Evolutionary conservation across 1,140 invertebrate species (phyloP).

Genomic region (Drosophila pandora): DNA sequence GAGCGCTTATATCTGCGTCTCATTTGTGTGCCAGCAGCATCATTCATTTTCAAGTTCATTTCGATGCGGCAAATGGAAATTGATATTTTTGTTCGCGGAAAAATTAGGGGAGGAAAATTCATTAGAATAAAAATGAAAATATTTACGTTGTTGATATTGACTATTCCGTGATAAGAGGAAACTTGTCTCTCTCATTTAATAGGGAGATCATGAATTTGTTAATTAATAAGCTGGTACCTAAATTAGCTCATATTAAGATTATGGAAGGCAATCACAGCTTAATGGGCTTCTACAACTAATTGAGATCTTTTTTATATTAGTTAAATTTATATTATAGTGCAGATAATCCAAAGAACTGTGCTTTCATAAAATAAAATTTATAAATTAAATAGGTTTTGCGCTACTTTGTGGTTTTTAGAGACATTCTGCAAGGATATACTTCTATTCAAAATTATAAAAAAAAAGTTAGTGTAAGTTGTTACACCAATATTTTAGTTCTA

Average conservation of each 20-base stretch:
- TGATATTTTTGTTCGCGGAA: constrained; percentile 23
- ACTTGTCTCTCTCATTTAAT: background rate
- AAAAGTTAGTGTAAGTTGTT: no score
- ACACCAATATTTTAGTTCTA: no score
- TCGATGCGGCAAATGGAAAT: constrained; percentile 20
- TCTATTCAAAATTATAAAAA: no score
- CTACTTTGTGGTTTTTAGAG: no score
- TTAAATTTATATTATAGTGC: no score
- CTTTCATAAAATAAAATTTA: no score
- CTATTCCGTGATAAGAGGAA: background rate
- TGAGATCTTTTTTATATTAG: background rate
- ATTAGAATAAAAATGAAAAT: constrained; percentile 2
- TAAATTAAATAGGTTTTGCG: no score
- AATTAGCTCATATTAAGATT: background rate
- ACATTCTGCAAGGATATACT: no score
- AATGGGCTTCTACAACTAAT: background rate
- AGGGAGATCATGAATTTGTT: background rate
- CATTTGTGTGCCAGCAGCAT: constrained; percentile 9
- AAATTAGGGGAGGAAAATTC: constrained; percentile 13
- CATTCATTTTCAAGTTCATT: constrained; percentile 27
- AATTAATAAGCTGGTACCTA: background rate
- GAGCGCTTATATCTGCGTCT: constrained; percentile 27
- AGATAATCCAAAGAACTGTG: no score
- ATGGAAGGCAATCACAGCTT: no score
- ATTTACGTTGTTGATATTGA: constrained; percentile 12